Percentiles rank a stretch among this genome's conserved stretches.
Evolutionary conservation across 2,797 vertebrate genomes (phyloP).

Genomic region (Ptychobarbus kaznakovi): DNA sequence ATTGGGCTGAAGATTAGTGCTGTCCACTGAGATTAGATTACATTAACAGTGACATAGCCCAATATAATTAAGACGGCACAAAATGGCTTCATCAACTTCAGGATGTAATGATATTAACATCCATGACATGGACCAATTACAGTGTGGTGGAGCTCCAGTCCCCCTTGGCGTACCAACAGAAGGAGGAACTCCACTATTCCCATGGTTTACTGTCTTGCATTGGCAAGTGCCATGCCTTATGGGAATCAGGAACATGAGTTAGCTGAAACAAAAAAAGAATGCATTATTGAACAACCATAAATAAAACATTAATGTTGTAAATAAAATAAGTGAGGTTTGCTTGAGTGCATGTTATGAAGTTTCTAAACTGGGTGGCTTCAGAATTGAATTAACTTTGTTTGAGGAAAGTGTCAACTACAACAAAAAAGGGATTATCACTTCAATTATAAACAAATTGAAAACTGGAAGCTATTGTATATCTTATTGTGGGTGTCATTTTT

Average conservation of each 20-base stretch:
- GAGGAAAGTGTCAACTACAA: not conserved
- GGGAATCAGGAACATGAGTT: slow-evolving; percentile 30
- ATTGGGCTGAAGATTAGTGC: not conserved
- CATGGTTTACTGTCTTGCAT: slow-evolving; percentile 13
- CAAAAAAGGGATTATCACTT: not conserved
- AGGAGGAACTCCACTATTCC: slow-evolving; percentile 15
- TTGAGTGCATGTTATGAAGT: slow-evolving; percentile 24
- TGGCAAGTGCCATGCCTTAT: slow-evolving; percentile 22
- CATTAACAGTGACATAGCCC: slow-evolving; percentile 31
- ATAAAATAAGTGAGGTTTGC: slow-evolving; percentile 56
- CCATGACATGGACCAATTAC: slow-evolving; percentile 48
- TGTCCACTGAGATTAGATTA: slow-evolving; percentile 37
- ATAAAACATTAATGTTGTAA: slow-evolving; percentile 64
- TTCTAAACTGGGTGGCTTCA: slow-evolving; percentile 33
- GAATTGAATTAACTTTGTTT: slow-evolving; percentile 21
- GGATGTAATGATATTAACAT: slow-evolving; percentile 53
- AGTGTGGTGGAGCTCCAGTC: slow-evolving; percentile 27
- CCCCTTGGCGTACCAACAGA: slow-evolving; percentile 28
- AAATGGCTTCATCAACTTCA: slow-evolving; percentile 29
- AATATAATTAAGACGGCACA: slow-evolving; percentile 36
- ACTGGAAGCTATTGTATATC: not conserved
- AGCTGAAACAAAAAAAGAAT: slow-evolving; percentile 51
- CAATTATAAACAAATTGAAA: not conserved
- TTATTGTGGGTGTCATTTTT: not conserved
- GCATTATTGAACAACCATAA: slow-evolving; percentile 61